A percentile compares a stretch with the other conserved stretches of the same genome.
These are phyloP conservation scores for Ferrisia virgata DNA, from an alignment of 2,888 invertebrate species.

Conservation along the genomic window DNA sequence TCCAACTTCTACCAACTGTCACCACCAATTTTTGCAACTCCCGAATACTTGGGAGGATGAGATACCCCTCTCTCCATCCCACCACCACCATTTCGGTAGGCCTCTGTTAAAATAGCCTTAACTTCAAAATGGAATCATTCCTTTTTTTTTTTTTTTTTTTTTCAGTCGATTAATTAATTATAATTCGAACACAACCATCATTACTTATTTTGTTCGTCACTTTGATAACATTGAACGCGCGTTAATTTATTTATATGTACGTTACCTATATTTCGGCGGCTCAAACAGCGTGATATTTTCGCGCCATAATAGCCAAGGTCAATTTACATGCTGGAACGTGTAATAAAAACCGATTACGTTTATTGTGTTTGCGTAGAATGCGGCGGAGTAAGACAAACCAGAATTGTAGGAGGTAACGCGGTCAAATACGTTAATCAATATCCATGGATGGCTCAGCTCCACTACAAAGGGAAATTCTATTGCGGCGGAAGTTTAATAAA, in stretches of 20 bases:
- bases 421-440: constrained; percentile 71
- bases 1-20: too few relatives aligned
- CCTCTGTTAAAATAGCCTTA: too few relatives aligned
- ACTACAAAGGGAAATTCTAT: constrained; percentile 84
- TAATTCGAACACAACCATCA: background rate
- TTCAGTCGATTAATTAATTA: too few relatives aligned
- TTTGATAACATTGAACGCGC: background rate
- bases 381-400: constrained; percentile 75
- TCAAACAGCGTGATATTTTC: constrained; percentile 13
- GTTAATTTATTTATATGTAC: too few relatives aligned
- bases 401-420: constrained; percentile 78
- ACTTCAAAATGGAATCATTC: too few relatives aligned
- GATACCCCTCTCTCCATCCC: too few relatives aligned
- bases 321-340: background rate
- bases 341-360: background rate
- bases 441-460: constrained; percentile 86
- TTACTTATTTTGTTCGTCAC: background rate
- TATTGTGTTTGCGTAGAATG: constrained; percentile 75
- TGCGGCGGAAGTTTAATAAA: constrained; percentile 85
- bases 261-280: too few relatives aligned
- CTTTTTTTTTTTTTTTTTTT: too few relatives aligned
- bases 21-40: too few relatives aligned
- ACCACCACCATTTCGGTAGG: too few relatives aligned
- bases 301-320: background rate
- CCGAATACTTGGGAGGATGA: too few relatives aligned